Conservation (phyloP, 2,113 vertebrate genomes). For the Protobothrops mucrosquamatus region DNA sequence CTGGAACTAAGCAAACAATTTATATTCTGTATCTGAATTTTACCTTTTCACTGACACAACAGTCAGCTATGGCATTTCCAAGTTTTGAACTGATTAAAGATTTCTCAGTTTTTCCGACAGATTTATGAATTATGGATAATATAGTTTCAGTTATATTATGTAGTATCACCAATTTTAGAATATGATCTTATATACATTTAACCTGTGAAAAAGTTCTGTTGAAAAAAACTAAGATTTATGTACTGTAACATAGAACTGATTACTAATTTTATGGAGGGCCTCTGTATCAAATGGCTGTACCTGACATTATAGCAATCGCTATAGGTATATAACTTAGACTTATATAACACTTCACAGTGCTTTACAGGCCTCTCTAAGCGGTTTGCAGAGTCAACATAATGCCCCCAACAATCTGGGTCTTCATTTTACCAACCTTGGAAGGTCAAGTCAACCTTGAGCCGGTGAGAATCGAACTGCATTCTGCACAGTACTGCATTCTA, state of each 20-base stretch:
- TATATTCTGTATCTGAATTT: not conserved
- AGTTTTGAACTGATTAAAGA: not conserved
- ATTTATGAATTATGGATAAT: not conserved
- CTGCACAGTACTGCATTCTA: too few species aligned
- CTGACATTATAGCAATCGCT: not conserved
- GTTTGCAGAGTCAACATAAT: too few species aligned
- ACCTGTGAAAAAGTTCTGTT: not conserved
- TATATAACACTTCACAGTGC: too few species aligned
- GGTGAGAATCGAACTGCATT: too few species aligned
- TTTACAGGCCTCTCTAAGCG: too few species aligned
- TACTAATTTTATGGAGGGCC: not conserved
- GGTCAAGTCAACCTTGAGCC: too few species aligned
- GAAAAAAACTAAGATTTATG: not conserved
- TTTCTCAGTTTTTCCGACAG: not conserved
- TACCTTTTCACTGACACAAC: not conserved
- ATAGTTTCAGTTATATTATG: not conserved
- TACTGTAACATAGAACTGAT: not conserved
- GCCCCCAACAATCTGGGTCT: too few species aligned
- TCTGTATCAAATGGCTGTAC: not conserved
- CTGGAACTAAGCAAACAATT: not conserved
- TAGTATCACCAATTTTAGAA: not conserved
- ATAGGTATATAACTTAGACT: too few species aligned
- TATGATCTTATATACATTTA: not conserved
- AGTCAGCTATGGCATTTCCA: not conserved
- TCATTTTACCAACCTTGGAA: too few species aligned